Base-by-base conservation (phyloP, 2,113 vertebrate genomes). In the Indicator maculatus region DNA sequence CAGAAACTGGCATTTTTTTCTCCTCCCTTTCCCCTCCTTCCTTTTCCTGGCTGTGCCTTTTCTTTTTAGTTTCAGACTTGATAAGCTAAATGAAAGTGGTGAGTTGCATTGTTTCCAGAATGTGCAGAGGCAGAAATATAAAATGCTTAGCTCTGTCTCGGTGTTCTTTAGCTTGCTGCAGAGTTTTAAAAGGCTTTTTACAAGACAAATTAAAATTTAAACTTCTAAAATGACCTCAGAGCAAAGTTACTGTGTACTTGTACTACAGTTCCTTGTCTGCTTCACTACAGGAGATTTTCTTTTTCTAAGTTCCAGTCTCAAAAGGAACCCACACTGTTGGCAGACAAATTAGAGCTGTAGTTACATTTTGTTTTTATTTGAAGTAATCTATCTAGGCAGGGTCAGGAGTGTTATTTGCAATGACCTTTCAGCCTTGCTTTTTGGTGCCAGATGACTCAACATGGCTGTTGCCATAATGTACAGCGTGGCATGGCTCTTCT, bases 81-180 rank as follows among this genome's bases (percentile, higher is more conserved):
- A 63, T 76, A 74, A 95, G 56, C 38, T 6, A 56, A 52, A 30
- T 44, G 30, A 21, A 44, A 44, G 69, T 28, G 18, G 20, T 33
- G 64, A 86, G 75, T 86, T 93, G 28, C 61, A 80, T 95, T 89
- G 45, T 89, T 92, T 93, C 41, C 60, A 77, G 31, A 12, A 69
- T 77, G 38, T 45, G n/a, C 38, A 71, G 45, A 70, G 71, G 60
- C 45, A 76, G 58, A 84, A n/a, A 5, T n/a, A 17, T 6, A 2
- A 83, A 83, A 27, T 47, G 19, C 38, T 52, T 63, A 8, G 23
- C 74, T 17, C 27, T 12, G 16, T 53, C 26, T 78, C 30, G 15
- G 24, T 52, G 30, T 36, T 50, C 39, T 72, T 86, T 15, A 88
- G 50, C 90, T 78, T 71, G 36, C 88, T 88, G 63, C 36, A 30